phyloP scores from a whole-genome alignment of 2,113 vertebrate species.

The Meleagris gallopavo region DNA sequence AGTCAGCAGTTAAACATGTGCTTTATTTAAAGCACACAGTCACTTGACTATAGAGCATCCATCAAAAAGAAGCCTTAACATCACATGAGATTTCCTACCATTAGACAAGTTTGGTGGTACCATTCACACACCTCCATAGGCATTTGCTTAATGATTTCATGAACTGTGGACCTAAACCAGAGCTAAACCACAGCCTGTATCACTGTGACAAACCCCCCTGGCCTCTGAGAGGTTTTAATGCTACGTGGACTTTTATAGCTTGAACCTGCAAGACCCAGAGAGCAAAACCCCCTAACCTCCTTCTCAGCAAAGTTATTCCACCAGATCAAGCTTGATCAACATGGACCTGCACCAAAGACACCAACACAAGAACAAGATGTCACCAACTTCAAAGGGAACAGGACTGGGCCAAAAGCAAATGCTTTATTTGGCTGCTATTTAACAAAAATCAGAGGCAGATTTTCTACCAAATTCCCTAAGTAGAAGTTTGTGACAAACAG shows the following conservation, averaged over 20 bases:
- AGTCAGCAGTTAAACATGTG: not conserved
- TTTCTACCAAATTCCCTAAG: not conserved
- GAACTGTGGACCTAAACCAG: not conserved
- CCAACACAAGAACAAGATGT: not conserved
- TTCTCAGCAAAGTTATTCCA: not conserved
- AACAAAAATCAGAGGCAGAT: not conserved
- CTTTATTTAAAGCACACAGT: not conserved
- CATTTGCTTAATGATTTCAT: not conserved
- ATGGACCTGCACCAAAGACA: not conserved
- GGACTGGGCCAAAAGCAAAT: not conserved
- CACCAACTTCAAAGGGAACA: not conserved
- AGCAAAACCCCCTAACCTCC: not conserved
- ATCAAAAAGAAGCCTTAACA: not conserved
- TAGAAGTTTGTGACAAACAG: slow-evolving; percentile 50
- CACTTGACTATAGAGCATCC: not conserved
- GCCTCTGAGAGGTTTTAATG: not conserved
- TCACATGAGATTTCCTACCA: not conserved
- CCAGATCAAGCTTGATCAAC: not conserved
- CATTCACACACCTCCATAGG: not conserved
- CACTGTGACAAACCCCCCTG: not conserved
- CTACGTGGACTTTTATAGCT: not conserved
- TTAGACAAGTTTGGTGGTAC: not conserved
- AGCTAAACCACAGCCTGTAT: not conserved
- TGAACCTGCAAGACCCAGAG: not conserved
- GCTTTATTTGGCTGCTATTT: not conserved